Base-by-base conservation (phyloP, 2,113 vertebrate genomes). In the Emydocephalus ijimae region DNA sequence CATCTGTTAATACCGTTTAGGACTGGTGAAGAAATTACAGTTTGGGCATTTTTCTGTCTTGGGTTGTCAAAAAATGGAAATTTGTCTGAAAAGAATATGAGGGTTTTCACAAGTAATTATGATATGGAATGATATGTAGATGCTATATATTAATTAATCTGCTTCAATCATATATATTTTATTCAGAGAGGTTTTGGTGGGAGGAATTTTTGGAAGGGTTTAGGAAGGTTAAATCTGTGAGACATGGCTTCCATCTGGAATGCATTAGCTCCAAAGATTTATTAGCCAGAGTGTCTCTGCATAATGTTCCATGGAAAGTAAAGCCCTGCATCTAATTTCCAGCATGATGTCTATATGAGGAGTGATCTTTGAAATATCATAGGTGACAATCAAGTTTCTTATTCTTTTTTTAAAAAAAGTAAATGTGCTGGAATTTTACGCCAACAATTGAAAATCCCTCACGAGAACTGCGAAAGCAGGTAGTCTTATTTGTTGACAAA, bases 241-340 rank as follows among this genome's bases (percentile, higher is more conserved):
- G 97, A 98, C 97, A 97, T 98, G 97, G 98, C 98, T 98, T 98
- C 98, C 98, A 98, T 98, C 98, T 98, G 98, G 98, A 98, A 98
- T 98, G 97, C 98, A 98, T 99, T 98, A 98, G 97, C 98, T 97
- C 94, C 97, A 97, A 98, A 98, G 98, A 98, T 98, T 98, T 98
- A 98, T 99, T 98, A 98, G 97, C 97, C 97, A 96, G 97, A 97
- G 97, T 98, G 98, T 96, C 97, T 98, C 98, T 98, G 98, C 98
- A 97, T 98, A 98, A 98, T 98, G 98, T 98, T 98, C 97, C 98
- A 98, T 97, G 97, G 97, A 97, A 97, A 97, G 97, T 96, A 89
- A 97, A 97, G 96, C 97, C 95, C 97, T 97, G 97, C 97, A 98
- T 98, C 97, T 98, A 95, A 98, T 98, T 98, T 98, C 97, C 97